Base-by-base conservation (phyloP, 2,113 vertebrate genomes). In the Sturnira hondurensis region DNA sequence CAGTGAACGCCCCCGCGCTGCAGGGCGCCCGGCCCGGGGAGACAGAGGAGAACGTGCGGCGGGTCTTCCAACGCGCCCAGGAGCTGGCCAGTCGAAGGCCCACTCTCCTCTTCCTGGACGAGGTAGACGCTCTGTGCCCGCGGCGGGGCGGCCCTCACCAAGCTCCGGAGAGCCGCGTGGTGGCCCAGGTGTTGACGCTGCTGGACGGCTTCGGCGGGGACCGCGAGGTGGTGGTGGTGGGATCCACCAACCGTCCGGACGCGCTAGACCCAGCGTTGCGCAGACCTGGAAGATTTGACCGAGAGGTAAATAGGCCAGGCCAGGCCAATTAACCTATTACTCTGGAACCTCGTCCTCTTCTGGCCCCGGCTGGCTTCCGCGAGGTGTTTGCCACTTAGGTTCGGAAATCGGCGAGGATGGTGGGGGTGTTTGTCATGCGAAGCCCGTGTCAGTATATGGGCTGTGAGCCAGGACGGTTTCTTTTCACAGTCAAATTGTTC, bases 171-270 rank as follows among this genome's bases (percentile, higher is more conserved):
- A 99, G 99, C 96, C 99, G 99, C 0, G 80, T 99, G 36, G 99
- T 99, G 1, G 99, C 99, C 58, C 99, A 99, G 98, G 96, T 99
- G 78, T 98, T 99, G 77, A 99, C 99, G 0, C 98, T 99, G 28
- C 98, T 99, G 98, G 99, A 99, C 3, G 99, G 99, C 19, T 97
- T 99, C 20, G 61, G 97, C 13, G 98, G 28, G 5, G 97, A 98
- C 3, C 98, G 98, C 2, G 98, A 92, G 65, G 98, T 99, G 96
- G 98, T 99, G 73, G 77, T 99, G 0, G 97, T 99, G 14, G 99
- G 99, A 63, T 99, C 99, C 7, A 99, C 99, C 9, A 99, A 99
- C 97, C 98, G 98, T 36, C 99, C 99, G 0, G 98, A 99, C 86
- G 98, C 98, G 50, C 97, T 99, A 14, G 99, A 99, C 87, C 98